These are phyloP conservation scores for Lomographa bimaculata DNA, from an alignment of 2,888 invertebrate genomes.

Conservation along the genomic window DNA sequence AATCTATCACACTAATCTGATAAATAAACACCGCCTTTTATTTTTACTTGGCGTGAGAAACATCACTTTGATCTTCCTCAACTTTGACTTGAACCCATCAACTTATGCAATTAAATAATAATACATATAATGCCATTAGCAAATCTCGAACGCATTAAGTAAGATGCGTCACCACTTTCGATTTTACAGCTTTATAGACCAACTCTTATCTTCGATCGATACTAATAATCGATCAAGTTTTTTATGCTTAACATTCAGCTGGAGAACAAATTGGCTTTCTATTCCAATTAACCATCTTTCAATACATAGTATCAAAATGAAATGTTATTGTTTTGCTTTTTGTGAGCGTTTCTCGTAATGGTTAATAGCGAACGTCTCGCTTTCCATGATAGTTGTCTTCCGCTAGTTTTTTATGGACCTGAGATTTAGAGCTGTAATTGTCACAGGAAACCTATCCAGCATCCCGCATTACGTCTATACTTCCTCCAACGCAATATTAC, in stretches of 20 bases:
- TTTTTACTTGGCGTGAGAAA: too few species aligned
- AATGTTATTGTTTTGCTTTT: conserved; percentile 50
- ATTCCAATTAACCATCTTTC: conserved; percentile 41
- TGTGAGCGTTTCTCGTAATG: conserved; percentile 45
- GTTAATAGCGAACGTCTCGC: conserved; percentile 30
- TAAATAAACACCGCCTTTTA: too few species aligned
- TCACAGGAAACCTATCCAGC: conserved; percentile 2
- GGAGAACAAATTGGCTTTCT: conserved; percentile 40
- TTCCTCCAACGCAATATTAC: conserved; percentile 9
- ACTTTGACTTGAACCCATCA: conserved; percentile 8
- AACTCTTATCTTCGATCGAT: conserved; percentile 22
- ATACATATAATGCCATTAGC: too few species aligned
- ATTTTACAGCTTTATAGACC: conserved; percentile 24
- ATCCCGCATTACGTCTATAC: conserved; percentile 7
- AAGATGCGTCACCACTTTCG: conserved; percentile 28
- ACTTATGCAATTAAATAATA: conserved; percentile 11
- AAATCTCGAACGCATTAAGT: conserved; percentile 12
- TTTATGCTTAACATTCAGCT: conserved; percentile 19
- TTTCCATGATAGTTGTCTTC: conserved; percentile 36
- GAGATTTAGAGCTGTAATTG: conserved; percentile 6
- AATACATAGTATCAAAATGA: conserved; percentile 16
- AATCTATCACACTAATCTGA: too few species aligned
- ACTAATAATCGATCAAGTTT: conserved; percentile 29
- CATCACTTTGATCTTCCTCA: not conserved
- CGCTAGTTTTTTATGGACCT: conserved; percentile 15